A percentile compares a stretch with the other conserved stretches of the same genome.
phyloP scores from a whole-genome alignment of 1,140 invertebrate species.

The Brachionus calyciflorus region DNA sequence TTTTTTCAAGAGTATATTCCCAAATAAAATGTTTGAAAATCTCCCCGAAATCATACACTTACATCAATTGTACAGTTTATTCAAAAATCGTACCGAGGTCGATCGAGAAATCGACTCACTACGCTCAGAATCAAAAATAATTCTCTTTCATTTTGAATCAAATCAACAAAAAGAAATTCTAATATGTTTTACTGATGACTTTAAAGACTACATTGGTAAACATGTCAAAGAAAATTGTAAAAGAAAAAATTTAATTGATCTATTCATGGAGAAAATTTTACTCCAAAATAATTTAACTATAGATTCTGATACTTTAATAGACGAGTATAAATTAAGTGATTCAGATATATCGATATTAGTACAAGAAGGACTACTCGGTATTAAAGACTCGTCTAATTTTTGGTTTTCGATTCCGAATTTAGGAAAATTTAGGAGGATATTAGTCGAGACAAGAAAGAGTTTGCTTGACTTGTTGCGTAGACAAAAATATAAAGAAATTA shows the following conservation, averaged over 20 bases:
- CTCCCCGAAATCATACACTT: slow-evolving; percentile 27
- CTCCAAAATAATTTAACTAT: neutral
- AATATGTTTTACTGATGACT: slow-evolving; percentile 6
- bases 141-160: slow-evolving; percentile 26
- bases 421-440: slow-evolving; percentile 5
- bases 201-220: neutral
- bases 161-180: neutral
- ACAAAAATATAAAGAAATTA: slow-evolving; percentile 32
- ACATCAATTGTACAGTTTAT: slow-evolving; percentile 31
- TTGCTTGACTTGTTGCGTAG: neutral
- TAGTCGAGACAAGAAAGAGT: neutral
- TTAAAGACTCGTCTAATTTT: slow-evolving; percentile 26
- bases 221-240: slow-evolving; percentile 2
- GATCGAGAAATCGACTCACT: neutral
- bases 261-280: slow-evolving; percentile 2
- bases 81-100: slow-evolving; percentile 16
- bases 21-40: slow-evolving; percentile 32
- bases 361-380: slow-evolving; percentile 7
- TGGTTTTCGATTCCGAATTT: slow-evolving; percentile 44
- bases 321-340: slow-evolving; percentile 5
- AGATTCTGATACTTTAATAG: neutral
- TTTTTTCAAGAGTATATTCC: neutral
- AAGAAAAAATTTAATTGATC: neutral
- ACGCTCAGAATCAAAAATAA: neutral
- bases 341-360: slow-evolving; percentile 14